Evolutionary conservation across 1,140 invertebrate species (phyloP).

Genomic region (Formica exsecta): DNA sequence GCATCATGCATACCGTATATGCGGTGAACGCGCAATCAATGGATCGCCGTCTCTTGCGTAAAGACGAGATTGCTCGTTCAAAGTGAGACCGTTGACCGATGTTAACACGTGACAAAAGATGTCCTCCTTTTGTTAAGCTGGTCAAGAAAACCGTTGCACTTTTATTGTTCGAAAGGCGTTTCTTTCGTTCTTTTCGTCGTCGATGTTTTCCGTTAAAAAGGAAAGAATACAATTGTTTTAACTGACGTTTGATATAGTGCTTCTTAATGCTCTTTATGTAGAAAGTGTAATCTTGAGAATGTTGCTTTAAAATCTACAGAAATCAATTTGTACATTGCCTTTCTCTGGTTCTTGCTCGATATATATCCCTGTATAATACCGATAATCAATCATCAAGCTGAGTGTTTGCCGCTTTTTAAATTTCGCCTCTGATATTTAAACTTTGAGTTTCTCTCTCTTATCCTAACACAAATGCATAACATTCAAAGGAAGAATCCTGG

Average conservation of each 20-base stretch:
- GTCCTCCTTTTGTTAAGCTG: too few relatives aligned
- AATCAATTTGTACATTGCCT: neutral
- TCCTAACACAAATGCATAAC: neutral
- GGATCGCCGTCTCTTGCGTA: slow-evolving; percentile 7
- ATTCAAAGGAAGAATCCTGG: neutral
- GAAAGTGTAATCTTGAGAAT: neutral
- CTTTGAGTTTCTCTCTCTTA: neutral
- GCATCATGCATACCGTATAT: slow-evolving; percentile 14
- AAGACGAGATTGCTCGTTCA: neutral
- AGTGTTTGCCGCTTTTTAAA: neutral
- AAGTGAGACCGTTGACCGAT: neutral
- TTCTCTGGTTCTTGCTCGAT: neutral
- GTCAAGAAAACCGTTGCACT: neutral
- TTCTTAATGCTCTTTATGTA: neutral
- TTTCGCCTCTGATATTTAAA: neutral
- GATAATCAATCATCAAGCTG: neutral
- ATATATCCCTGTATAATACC: neutral
- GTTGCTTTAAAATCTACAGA: neutral
- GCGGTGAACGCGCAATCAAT: slow-evolving; percentile 15
- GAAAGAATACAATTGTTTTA: neutral
- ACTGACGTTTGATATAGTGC: neutral
- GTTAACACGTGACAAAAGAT: too few relatives aligned
- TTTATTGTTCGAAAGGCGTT: neutral
- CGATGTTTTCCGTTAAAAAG: neutral
- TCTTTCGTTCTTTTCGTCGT: neutral